Evolutionary conservation across 2,888 invertebrate species (phyloP).

Genomic region (Epsilonema sp.): DNA sequence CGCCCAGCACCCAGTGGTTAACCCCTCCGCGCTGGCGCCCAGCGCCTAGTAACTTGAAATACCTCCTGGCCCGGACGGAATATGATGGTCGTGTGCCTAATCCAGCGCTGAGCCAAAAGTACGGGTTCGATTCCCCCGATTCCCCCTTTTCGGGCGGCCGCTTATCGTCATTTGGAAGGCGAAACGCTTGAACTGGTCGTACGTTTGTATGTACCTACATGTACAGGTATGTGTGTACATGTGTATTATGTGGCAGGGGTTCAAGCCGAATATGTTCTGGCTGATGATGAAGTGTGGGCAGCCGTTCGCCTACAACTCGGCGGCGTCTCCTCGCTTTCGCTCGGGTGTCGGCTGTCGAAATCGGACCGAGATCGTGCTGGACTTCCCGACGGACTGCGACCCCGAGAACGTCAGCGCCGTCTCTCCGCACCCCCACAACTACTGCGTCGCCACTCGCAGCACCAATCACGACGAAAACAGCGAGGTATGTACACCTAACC

Average conservation of each 20-base stretch:
- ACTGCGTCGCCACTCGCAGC: slow-evolving; percentile 68
- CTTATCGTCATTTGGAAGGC: no score
- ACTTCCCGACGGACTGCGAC: slow-evolving; percentile 64
- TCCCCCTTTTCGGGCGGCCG: no score
- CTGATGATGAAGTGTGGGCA: slow-evolving; percentile 68
- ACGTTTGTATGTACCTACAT: no score
- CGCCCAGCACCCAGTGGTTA: no score
- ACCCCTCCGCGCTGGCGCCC: no score
- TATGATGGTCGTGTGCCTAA: no score
- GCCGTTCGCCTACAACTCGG: slow-evolving; percentile 52
- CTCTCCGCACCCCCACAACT: slow-evolving; percentile 69
- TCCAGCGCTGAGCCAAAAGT: no score
- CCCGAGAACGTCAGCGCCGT: slow-evolving; percentile 75
- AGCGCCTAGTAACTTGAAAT: no score
- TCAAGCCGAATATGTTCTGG: slow-evolving; percentile 65
- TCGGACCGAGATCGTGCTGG: slow-evolving; percentile 67
- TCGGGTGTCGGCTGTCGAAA: slow-evolving; percentile 59
- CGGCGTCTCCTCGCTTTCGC: slow-evolving; percentile 46
- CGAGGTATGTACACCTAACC: slow-evolving; percentile 47
- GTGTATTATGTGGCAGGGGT: slow-evolving; percentile 17
- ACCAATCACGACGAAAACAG: slow-evolving; percentile 62
- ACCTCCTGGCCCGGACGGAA: no score
- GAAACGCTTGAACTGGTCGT: no score
- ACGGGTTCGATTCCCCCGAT: no score
- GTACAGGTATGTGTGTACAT: no score